A percentile compares a stretch with the other conserved stretches of the same genome.
phyloP scores from a whole-genome alignment of 2,113 vertebrate genomes.

The Zosterops pallidus region DNA sequence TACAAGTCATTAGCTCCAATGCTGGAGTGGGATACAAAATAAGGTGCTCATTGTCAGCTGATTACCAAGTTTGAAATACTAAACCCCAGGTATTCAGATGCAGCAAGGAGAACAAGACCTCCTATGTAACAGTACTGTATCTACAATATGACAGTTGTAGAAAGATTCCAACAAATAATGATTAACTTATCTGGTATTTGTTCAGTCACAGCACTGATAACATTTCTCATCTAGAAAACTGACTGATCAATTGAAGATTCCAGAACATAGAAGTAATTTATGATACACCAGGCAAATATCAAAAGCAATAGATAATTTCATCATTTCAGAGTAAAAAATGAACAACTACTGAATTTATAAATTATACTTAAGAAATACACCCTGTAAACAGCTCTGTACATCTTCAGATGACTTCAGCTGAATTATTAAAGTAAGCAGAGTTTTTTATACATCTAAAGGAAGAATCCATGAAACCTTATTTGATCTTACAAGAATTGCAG shows the following conservation, averaged over 20 bases:
- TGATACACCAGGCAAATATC: neutral
- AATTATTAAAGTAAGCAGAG: neutral
- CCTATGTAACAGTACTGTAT: slow-evolving; percentile 37
- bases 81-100: slow-evolving; percentile 64
- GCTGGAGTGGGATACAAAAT: slow-evolving; percentile 44
- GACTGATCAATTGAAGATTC: neutral
- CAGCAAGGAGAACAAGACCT: slow-evolving; percentile 51
- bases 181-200: slow-evolving; percentile 32
- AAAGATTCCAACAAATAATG: slow-evolving; percentile 50
- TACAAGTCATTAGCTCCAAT: slow-evolving; percentile 63
- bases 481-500: neutral
- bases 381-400: accelerated
- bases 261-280: neutral
- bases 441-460: neutral
- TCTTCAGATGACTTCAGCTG: neutral
- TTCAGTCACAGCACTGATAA: slow-evolving; percentile 19
- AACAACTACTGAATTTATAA: neutral
- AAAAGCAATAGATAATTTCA: neutral
- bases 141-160: slow-evolving; percentile 43
- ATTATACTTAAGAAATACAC: neutral
- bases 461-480: neutral
- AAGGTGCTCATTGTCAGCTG: slow-evolving; percentile 65
- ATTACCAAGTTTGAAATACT: slow-evolving; percentile 70
- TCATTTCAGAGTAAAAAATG: neutral
- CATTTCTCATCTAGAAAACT: neutral